Percentiles rank a stretch among this genome's conserved stretches.
Conservation (phyloP, 2,797 vertebrate species). For the Catamblyrhynchus diadema region DNA sequence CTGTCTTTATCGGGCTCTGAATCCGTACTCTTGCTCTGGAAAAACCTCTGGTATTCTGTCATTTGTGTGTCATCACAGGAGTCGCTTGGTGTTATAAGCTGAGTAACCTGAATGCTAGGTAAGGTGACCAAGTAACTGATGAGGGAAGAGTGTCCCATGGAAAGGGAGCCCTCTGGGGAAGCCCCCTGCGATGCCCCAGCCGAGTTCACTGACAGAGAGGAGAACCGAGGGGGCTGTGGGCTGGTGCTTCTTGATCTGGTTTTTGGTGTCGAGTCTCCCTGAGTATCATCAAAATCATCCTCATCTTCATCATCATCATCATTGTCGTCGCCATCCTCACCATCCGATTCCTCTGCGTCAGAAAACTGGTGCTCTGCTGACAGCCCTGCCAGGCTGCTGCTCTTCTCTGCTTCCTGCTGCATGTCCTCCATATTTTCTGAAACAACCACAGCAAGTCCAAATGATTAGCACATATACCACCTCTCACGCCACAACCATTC, state of each 20-base stretch:
- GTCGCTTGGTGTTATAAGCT: conserved; percentile 82
- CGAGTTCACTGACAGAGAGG: conserved; percentile 83
- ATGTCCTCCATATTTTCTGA: conserved; percentile 86
- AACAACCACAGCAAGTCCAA: conserved; percentile 33
- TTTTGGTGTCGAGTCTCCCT: conserved; percentile 93
- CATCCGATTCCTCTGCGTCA: conserved; percentile 93
- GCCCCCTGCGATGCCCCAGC: conserved; percentile 78
- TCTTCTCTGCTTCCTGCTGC: conserved; percentile 84
- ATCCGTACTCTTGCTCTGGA: conserved; percentile 80
- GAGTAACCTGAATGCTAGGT: conserved; percentile 94
- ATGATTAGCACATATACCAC: neutral
- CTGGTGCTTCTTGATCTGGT: conserved; percentile 94
- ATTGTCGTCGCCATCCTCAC: conserved; percentile 92
- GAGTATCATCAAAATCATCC: conserved; percentile 93
- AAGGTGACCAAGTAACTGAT: conserved; percentile 92
- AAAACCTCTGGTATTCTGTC: conserved; percentile 85
- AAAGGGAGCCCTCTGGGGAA: conserved; percentile 77
- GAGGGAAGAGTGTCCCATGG: conserved; percentile 81
- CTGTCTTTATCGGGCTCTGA: conserved; percentile 81
- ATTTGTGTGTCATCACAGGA: conserved; percentile 79
- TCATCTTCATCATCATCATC: conserved; percentile 96
- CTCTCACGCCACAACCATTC: neutral
- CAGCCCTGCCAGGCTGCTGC: conserved; percentile 71
- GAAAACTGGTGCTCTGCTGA: conserved; percentile 94
- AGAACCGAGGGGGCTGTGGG: conserved; percentile 87